These are phyloP conservation scores for Agriopis marginaria DNA, from an alignment of 2,888 invertebrate genomes.

Conservation along the genomic window DNA sequence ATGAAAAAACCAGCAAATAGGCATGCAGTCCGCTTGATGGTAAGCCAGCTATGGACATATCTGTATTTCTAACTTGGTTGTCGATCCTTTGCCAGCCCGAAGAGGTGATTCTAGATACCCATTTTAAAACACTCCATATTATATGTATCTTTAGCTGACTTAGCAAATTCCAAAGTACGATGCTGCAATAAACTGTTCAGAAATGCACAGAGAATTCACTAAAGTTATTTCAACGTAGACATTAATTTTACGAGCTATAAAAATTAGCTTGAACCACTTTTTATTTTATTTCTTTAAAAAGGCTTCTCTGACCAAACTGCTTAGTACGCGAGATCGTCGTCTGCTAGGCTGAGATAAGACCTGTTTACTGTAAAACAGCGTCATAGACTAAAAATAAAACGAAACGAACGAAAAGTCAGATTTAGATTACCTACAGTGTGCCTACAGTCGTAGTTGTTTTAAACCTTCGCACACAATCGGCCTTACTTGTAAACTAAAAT, in stretches of 20 bases:
- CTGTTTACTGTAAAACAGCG: constrained; percentile 67
- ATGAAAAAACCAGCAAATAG: too few relatives aligned
- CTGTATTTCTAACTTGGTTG: too few relatives aligned
- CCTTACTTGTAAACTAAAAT: too few relatives aligned
- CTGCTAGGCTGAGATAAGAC: constrained; percentile 69
- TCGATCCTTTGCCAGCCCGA: too few relatives aligned
- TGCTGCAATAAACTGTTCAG: neutral
- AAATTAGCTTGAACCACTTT: constrained; percentile 44
- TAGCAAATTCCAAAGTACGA: neutral
- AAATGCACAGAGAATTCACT: constrained; percentile 1
- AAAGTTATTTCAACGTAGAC: constrained; percentile 3
- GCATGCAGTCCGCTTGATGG: too few relatives aligned
- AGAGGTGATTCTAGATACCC: too few relatives aligned
- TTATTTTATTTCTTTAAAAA: constrained; percentile 45
- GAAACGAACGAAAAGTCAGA: neutral
- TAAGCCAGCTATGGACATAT: too few relatives aligned
- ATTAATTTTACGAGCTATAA: constrained; percentile 35
- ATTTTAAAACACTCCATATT: too few relatives aligned
- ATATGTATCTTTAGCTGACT: neutral
- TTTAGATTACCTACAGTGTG: neutral
- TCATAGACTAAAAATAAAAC: constrained; percentile 36
- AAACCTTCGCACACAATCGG: too few relatives aligned
- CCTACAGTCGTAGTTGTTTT: neutral
- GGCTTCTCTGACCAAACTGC: constrained; percentile 48
- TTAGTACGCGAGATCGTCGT: constrained; percentile 61